Percentiles rank a stretch among this genome's conserved stretches.
Conservation (phyloP, 2,888 invertebrate genomes). For the Drosophila buzzatii region DNA sequence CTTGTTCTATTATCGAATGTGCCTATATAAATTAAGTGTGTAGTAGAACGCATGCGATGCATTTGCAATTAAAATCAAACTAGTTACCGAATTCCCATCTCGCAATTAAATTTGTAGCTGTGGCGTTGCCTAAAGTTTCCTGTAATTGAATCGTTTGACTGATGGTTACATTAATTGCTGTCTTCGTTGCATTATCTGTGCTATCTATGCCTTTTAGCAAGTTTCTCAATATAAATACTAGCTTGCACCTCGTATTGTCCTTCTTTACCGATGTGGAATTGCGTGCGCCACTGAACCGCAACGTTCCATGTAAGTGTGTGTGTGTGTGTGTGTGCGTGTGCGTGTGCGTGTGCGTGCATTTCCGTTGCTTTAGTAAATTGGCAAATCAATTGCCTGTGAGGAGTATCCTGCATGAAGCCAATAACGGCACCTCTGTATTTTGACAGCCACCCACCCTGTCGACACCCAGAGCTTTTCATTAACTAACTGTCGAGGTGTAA, state of each 20-base stretch:
- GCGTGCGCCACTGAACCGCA: slow-evolving; percentile 57
- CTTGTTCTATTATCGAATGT: background rate
- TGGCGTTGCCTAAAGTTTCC: background rate
- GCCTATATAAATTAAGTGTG: background rate
- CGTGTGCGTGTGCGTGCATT: slow-evolving; percentile 13
- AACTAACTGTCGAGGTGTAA: slow-evolving; percentile 9
- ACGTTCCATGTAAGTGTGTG: slow-evolving; percentile 14
- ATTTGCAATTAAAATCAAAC: background rate
- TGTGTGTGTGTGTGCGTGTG: background rate
- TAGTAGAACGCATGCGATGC: background rate
- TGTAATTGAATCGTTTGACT: slow-evolving; percentile 5
- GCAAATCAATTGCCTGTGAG: slow-evolving; percentile 70
- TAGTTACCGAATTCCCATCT: background rate
- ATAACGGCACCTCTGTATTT: slow-evolving; percentile 34
- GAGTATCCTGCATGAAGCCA: slow-evolving; percentile 25
- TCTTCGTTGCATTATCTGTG: slow-evolving; percentile 10
- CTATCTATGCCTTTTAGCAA: background rate
- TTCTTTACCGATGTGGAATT: slow-evolving; percentile 55
- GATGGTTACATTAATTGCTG: slow-evolving; percentile 11
- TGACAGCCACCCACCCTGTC: background rate
- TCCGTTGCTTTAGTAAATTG: slow-evolving; percentile 68
- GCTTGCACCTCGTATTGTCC: slow-evolving; percentile 13
- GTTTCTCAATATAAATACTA: background rate
- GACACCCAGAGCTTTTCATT: slow-evolving; percentile 5
- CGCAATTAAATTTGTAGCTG: background rate